These are phyloP conservation scores for Dascillus cervinus DNA, from an alignment of 2,888 invertebrate genomes.

Conservation along the genomic window DNA sequence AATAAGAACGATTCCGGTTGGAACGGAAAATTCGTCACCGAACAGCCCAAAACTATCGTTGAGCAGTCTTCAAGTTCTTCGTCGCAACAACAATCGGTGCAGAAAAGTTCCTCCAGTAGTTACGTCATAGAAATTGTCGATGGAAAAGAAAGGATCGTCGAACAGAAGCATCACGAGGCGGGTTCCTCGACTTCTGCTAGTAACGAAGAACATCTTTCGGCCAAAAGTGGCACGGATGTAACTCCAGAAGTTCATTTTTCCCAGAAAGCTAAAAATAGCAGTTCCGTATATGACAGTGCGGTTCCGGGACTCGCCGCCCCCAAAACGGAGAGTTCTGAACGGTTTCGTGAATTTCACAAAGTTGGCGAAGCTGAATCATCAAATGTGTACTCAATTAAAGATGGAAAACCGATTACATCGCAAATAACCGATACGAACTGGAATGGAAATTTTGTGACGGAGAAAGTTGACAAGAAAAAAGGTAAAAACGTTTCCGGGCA, in stretches of 20 bases:
- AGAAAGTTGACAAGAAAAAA: slow-evolving; percentile 10
- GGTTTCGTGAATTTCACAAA: slow-evolving; percentile 39
- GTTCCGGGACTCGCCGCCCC: slow-evolving; percentile 43
- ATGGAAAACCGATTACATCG: slow-evolving; percentile 1
- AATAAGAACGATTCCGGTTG: slow-evolving; percentile 42
- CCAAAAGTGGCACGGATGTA: slow-evolving; percentile 51
- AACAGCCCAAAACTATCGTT: slow-evolving; percentile 31
- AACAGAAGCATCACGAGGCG: slow-evolving; percentile 52
- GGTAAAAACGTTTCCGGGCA: slow-evolving; percentile 8
- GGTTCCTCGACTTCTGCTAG: slow-evolving; percentile 40
- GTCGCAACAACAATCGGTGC: slow-evolving; percentile 48
- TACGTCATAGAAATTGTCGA: slow-evolving; percentile 59
- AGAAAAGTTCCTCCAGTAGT: slow-evolving; percentile 55
- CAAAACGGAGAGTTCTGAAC: slow-evolving; percentile 43
- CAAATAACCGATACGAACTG: slow-evolving; percentile 12
- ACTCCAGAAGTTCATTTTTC: slow-evolving; percentile 49
- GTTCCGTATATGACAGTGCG: slow-evolving; percentile 50
- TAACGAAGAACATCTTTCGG: slow-evolving; percentile 48
- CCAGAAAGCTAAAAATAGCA: slow-evolving; percentile 47
- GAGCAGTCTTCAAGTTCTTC: slow-evolving; percentile 30
- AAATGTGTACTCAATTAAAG: slow-evolving; percentile 21
- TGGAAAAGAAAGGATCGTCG: slow-evolving; percentile 55
- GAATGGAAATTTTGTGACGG: slow-evolving; percentile 19
- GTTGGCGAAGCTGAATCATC: slow-evolving; percentile 35
- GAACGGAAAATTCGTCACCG: slow-evolving; percentile 44